Conservation (phyloP, 1,140 invertebrate genomes). For the Cepaea nemoralis region DNA sequence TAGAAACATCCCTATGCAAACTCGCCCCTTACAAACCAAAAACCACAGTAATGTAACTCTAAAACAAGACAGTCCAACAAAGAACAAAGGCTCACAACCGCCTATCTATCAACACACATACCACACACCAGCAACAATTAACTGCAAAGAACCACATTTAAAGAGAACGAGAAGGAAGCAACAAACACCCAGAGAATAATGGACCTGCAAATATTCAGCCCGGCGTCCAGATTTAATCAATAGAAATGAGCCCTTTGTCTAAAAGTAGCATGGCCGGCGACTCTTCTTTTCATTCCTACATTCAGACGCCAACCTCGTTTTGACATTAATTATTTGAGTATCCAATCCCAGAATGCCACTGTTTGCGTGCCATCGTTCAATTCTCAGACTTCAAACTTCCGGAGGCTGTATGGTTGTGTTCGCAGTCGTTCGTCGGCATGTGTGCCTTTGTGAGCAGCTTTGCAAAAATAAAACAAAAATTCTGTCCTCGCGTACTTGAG, state of each 20-base stretch:
- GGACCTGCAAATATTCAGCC: not conserved
- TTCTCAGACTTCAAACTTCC: constrained; percentile 19
- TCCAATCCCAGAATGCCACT: constrained; percentile 24
- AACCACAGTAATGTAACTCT: too few relatives aligned
- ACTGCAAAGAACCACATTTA: too few relatives aligned
- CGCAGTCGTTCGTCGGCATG: not conserved
- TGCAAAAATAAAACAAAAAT: too few relatives aligned
- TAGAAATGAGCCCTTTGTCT: constrained; percentile 24
- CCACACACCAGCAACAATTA: too few relatives aligned
- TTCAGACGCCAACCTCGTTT: constrained; percentile 13
- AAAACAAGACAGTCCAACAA: too few relatives aligned
- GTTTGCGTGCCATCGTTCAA: constrained; percentile 24
- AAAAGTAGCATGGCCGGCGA: not conserved
- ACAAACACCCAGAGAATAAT: not conserved
- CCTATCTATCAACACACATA: too few relatives aligned
- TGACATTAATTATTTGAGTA: constrained; percentile 33
- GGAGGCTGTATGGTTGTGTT: not conserved
- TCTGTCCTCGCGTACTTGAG: too few relatives aligned
- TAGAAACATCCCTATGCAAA: too few relatives aligned
- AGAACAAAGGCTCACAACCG: too few relatives aligned
- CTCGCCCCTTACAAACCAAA: too few relatives aligned
- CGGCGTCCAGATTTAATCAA: not conserved
- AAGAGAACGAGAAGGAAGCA: not conserved
- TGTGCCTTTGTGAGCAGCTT: not conserved
- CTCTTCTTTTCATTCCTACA: not conserved